phyloP scores from a whole-genome alignment of 2,888 invertebrate species.

The Lepidocyrtoides sp. region DNA sequence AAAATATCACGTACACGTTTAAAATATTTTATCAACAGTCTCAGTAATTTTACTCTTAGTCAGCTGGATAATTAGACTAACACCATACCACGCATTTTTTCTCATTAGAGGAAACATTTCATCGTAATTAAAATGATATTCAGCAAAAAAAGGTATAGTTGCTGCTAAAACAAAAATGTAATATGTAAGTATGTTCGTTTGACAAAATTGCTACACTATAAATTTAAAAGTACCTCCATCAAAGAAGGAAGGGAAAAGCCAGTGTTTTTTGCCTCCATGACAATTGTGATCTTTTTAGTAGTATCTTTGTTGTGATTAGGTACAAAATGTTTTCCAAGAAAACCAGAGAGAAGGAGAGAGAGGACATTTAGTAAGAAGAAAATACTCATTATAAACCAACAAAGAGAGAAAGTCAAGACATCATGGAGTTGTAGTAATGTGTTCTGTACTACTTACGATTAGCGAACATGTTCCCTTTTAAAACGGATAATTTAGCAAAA shows the following conservation, averaged over 20 bases:
- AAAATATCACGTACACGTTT: neutral
- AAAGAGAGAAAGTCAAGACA: neutral
- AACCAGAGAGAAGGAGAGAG: neutral
- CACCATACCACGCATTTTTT: constrained; percentile 19
- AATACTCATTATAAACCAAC: constrained; percentile 3
- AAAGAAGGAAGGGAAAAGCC: neutral
- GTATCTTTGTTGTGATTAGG: neutral
- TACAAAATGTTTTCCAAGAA: too few species aligned
- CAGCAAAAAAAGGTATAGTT: too few species aligned
- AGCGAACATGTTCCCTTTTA: constrained; percentile 16
- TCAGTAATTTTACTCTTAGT: neutral
- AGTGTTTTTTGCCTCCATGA: neutral
- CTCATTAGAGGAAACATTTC: constrained; percentile 62
- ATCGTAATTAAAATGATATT: constrained; percentile 67
- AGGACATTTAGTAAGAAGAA: neutral
- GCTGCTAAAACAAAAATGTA: too few species aligned
- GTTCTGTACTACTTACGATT: constrained; percentile 16
- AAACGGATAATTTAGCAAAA: constrained; percentile 68
- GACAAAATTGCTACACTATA: too few species aligned
- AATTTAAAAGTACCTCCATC: too few species aligned
- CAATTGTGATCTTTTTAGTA: neutral
- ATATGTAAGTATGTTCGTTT: too few species aligned
- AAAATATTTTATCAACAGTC: neutral
- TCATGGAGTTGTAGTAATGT: neutral
- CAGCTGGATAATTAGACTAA: neutral